Evolutionary conservation across 2,888 invertebrate genomes (phyloP), one percentile per base, ranked within the genome.

Genomic region (Metacarcinus magister): DNA sequence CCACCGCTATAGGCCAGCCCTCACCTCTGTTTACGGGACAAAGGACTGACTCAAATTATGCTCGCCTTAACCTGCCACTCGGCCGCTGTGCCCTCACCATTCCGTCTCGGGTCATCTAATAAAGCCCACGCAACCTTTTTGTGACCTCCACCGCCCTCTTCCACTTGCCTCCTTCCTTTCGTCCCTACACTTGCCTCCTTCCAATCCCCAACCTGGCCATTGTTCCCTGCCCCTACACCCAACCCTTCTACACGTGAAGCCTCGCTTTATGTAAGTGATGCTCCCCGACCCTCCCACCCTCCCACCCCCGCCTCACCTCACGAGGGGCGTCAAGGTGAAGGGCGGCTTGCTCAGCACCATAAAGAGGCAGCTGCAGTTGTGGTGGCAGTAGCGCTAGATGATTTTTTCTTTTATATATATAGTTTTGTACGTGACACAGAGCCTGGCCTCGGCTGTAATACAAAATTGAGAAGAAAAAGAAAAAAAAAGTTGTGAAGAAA

Each of bases 21-120:
- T 87, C 39, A 16, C 39, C 87, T 39, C 39, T 39, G 32, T 16
- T 10, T 23, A 87, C n/a, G 39, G 87, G 87, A 87, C 87, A 87
- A 87, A 87, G 87, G 87, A 39, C 87, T 87, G 87, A 32, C 87
- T 32, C 32, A 87, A 87, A 87, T 87, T 87, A 87, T 87, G 87
- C 87, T 32, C 87, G 87, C 32, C 87, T 39, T n/a, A 39, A 39
- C 87, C 87, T 32, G 39, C 87, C 87, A 3, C 67, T 3, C 48
- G 67, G 23, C 3, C 67, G 87, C 87, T 39, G 19, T 39, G 87
- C 87, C 87, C 87, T 87, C 2, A 2, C 87, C 87, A 32, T 13
- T 39, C 32, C 39, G 39, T 10, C 87, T 32, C 39, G 87, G 87
- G 87, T 87, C 87, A 39, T 5, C 0, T 82, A 32, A 82, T 82